Evolutionary conservation across 2,113 vertebrate genomes (phyloP), one percentile per base, ranked within the genome.

Genomic region (Acrocephalus kingi): DNA sequence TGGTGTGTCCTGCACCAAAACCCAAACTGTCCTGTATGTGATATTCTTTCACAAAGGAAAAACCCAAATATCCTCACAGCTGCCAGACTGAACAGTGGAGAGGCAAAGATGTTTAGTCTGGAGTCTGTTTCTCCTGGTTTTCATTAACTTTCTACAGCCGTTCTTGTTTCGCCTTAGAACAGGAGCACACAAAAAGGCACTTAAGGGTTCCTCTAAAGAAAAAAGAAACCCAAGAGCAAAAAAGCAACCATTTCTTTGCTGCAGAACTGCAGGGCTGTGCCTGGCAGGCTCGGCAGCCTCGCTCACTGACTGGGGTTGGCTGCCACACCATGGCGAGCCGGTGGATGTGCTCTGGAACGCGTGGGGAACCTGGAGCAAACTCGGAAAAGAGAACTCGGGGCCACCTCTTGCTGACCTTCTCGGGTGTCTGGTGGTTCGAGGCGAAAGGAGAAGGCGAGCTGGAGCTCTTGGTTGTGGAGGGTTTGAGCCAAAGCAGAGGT

Each of bases 351-450:
- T 73, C 64, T 0, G 30, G 6, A 66, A 17, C 1, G 15, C 4
- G 0, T 1, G 7, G 25, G 51, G 10, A 45, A 37, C 69, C 33
- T 2, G 3, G 8, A 45, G 19, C 51, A 7, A 22, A 41, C 49
- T 11, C 9, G 80, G 35, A 13, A 22, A 12, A 45, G 78, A 45
- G 49, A 3, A 83, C 8, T 4, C 58, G 20, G 88, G 78, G 54
- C 37, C 30, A 4, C 8, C 39, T 52, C 58, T 12, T 19, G 37
- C 84, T 30, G 41, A 1, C 73, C 54, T 56, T 23, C 41, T 17
- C 1, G 54, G 21, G 80, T 5, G 39, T 64, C 11, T 33, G 87
- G 81, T 62, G 52, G 14, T 15, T 17, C 33, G 23, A 41, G 54
- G 37, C 7, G 84, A 61, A 46, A 63, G 58, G 30, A 56, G 17